Base-by-base conservation (phyloP, 2,113 vertebrate species). In the Lynx canadensis region DNA sequence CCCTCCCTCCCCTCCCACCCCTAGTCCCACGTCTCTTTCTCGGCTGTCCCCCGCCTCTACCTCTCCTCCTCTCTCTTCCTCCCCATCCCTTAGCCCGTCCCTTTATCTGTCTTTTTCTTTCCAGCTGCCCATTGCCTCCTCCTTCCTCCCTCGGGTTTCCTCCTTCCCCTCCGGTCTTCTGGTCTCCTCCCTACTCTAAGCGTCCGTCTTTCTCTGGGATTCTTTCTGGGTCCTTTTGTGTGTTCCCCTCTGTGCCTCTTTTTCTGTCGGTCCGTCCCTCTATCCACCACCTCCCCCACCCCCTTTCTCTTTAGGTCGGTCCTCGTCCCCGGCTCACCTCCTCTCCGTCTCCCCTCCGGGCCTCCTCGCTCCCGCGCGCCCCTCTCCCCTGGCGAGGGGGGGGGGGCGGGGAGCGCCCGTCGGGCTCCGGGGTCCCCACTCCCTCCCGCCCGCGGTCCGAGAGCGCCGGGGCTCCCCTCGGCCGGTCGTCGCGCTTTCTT, bases 191-290 rank as follows among this genome's bases (percentile, higher is more conserved):
- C 95, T 2, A 4, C 78, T 90, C 86, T 41, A 48, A 38, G 69
- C 0, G 69, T 36, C 92, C 14, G 80, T 97, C 93, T 71, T 60
- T 74, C 89, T 52, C 68, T 27, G 69, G 48, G 48, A 63, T 63
- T 52, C 82, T 71, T 48, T 52, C 60, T 38, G 79, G 8, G 60
- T 52, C 95, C 92, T 94, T 96, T 94, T 94, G 92, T 94, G 92
- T 85, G 80, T 57, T 36, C 38, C 27, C 52, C 82, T 66, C 88
- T 0, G 52, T 15, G 65, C 50, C 55, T 48, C 50, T 36, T 38
- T 36, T 89, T 57, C 89, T 38, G 98, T 96, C 95, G 45, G 78
- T 96, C 94, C 60, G 96, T 96, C 95, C 97, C 90, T 69, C 48
- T 29, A 19, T 19, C 69, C 18, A 12, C 48, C 11, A 15, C 41